Conservation (phyloP, 2,797 vertebrate genomes). For the Anguilla obscura region DNA sequence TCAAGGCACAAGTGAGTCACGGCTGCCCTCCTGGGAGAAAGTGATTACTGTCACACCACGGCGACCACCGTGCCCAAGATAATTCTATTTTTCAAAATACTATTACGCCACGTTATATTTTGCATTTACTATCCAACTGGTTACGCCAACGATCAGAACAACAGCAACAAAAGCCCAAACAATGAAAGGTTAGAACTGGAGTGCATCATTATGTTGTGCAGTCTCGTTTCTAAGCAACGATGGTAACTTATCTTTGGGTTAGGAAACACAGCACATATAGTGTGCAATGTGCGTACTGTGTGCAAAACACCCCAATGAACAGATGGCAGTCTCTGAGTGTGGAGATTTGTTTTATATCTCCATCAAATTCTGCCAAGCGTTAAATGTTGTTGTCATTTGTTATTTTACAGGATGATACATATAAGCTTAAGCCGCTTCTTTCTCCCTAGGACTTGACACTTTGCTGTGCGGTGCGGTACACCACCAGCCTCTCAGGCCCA, state of each 20-base stretch:
- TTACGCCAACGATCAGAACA: constrained; percentile 28
- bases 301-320: constrained; percentile 28
- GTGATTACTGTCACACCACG: constrained; percentile 31
- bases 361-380: constrained; percentile 31
- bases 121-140: constrained; percentile 34
- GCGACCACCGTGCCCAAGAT: constrained; percentile 33
- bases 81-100: constrained; percentile 40
- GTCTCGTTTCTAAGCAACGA: constrained; percentile 38
- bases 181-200: constrained; percentile 22
- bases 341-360: constrained; percentile 37
- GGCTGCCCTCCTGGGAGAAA: constrained; percentile 28
- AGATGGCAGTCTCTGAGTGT: constrained; percentile 38
- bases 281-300: constrained; percentile 34
- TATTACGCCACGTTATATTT: constrained; percentile 37
- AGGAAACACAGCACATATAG: constrained; percentile 33
- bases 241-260: constrained; percentile 21
- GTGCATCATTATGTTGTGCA: constrained; percentile 14
- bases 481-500: background rate
- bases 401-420: constrained; percentile 30
- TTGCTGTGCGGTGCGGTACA: background rate
- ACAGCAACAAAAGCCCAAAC: constrained; percentile 14
- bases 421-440: background rate
- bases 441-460: background rate
- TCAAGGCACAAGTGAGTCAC: constrained; percentile 36
- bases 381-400: constrained; percentile 28